These are phyloP conservation scores for Sebastes fasciatus DNA, from an alignment of 2,113 vertebrate species.

Conservation along the genomic window DNA sequence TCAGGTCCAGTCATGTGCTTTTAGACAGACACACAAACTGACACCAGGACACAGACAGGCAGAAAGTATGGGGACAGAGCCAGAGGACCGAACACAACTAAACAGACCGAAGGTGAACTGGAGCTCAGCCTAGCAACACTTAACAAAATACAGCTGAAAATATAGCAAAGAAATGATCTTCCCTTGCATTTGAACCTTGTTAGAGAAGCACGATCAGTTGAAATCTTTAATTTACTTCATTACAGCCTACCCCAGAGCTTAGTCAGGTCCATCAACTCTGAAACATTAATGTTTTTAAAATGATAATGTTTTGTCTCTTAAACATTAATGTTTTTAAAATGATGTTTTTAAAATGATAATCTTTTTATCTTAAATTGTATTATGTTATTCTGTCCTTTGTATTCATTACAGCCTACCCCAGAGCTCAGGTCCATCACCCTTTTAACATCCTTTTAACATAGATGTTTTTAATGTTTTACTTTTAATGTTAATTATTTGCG, in stretches of 20 bases:
- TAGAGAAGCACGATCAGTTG: neutral
- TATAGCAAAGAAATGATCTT: neutral
- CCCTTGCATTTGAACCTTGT: constrained; percentile 20
- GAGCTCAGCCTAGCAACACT: constrained; percentile 14
- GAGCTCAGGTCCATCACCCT: neutral
- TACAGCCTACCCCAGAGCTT: neutral
- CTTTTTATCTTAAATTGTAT: neutral
- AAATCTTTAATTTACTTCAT: neutral
- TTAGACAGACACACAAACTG: constrained; percentile 52
- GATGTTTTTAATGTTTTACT: neutral
- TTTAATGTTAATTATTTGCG: neutral
- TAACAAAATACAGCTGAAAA: constrained; percentile 37
- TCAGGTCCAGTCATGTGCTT: constrained; percentile 82
- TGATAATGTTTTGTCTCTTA: neutral
- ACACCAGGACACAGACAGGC: constrained; percentile 49
- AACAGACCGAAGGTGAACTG: constrained; percentile 26
- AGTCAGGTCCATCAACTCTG: neutral
- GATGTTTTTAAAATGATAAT: too few relatives aligned
- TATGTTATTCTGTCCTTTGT: neutral
- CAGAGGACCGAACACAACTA: constrained; percentile 29
- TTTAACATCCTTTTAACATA: neutral
- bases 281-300: neutral
- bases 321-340: too few relatives aligned
- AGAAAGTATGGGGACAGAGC: constrained; percentile 25
- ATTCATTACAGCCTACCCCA: neutral